phyloP scores from a whole-genome alignment of 2,113 vertebrate species.

The Phaethon lepturus region DNA sequence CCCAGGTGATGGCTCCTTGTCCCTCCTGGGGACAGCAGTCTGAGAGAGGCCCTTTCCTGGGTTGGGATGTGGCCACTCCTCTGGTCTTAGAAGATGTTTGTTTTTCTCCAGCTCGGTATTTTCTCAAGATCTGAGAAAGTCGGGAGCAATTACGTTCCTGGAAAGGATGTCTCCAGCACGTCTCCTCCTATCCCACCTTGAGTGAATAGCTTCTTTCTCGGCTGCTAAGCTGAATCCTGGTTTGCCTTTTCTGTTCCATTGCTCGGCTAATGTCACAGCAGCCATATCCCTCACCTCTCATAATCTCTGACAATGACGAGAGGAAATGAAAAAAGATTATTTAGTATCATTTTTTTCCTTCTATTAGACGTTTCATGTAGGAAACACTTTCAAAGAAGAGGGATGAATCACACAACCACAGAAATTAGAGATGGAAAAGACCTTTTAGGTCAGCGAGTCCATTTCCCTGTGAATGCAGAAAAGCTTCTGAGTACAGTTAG shows the following conservation, averaged over 20 bases:
- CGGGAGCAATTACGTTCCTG: not conserved
- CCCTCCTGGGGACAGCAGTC: not conserved
- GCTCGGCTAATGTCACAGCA: conserved; percentile 9
- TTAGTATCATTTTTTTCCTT: not conserved
- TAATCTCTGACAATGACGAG: conserved; percentile 33
- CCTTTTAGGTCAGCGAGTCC: conserved; percentile 50
- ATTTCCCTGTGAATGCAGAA: conserved; percentile 28
- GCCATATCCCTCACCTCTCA: conserved; percentile 34
- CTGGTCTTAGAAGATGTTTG: not conserved
- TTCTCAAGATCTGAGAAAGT: not conserved
- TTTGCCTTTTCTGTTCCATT: conserved; percentile 38
- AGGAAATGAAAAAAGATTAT: conserved; percentile 62
- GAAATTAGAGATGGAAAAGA: conserved; percentile 65
- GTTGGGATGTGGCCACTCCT: not conserved
- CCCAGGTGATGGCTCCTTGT: not conserved
- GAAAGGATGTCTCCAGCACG: not conserved
- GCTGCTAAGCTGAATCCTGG: not conserved
- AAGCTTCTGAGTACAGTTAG: not conserved
- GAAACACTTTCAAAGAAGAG: conserved; percentile 48
- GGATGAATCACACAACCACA: conserved; percentile 46
- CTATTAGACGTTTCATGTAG: not conserved
- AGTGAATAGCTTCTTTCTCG: not conserved
- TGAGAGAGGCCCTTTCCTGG: not conserved
- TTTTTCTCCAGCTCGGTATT: not conserved
- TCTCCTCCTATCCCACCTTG: not conserved